Evolutionary conservation across 2,888 invertebrate species (phyloP).

Genomic region (Eilema sororculum): DNA sequence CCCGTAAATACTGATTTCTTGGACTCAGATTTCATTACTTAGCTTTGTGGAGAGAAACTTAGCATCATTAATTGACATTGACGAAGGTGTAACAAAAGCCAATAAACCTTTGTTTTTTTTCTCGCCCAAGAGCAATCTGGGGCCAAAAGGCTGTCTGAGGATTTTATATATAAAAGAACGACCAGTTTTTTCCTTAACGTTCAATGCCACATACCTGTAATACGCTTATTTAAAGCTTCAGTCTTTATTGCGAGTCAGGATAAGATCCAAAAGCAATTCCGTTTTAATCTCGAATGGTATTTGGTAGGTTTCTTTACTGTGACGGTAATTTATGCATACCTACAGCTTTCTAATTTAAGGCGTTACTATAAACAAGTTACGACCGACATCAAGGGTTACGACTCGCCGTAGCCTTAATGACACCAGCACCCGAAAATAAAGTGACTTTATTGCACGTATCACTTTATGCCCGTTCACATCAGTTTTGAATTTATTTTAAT

Average conservation of each 20-base stretch:
- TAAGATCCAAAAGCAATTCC: constrained; percentile 57
- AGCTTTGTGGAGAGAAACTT: constrained; percentile 46
- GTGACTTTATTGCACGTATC: constrained; percentile 73
- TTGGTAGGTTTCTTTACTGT: constrained; percentile 57
- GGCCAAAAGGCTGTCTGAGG: constrained; percentile 47
- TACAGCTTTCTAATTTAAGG: constrained; percentile 78
- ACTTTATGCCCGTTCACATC: constrained; percentile 62
- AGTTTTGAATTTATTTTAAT: constrained; percentile 61
- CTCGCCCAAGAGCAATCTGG: constrained; percentile 49
- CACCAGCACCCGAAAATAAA: constrained; percentile 79
- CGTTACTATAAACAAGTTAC: constrained; percentile 82
- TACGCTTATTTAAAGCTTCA: constrained; percentile 36
- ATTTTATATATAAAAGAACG: constrained; percentile 41
- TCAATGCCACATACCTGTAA: constrained; percentile 38
- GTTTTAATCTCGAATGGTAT: constrained; percentile 59
- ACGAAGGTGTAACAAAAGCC: constrained; percentile 70
- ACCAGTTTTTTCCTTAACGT: constrained; percentile 39
- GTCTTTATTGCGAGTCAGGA: constrained; percentile 46
- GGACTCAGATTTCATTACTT: constrained; percentile 34
- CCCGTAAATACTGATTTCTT: constrained; percentile 13
- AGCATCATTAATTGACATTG: constrained; percentile 77
- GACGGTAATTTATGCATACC: constrained; percentile 65
- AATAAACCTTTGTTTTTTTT: constrained; percentile 62
- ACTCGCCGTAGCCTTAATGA: constrained; percentile 76
- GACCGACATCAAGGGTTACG: constrained; percentile 81